Base-by-base conservation (phyloP, 2,113 vertebrate genomes). In the Galbula dea region DNA sequence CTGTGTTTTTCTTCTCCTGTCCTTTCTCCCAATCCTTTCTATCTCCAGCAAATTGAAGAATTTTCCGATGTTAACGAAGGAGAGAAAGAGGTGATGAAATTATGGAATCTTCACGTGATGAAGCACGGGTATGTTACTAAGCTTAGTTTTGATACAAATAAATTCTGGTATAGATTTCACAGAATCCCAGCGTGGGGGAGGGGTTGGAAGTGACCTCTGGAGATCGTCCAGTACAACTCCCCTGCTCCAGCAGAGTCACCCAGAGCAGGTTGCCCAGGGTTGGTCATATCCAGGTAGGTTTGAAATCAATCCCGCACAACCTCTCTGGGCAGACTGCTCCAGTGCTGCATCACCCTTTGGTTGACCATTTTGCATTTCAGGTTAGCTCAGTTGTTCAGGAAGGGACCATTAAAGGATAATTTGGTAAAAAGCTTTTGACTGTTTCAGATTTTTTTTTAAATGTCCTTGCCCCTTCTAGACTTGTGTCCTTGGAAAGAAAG, bases 101-200 rank as follows among this genome's bases (percentile, higher is more conserved):
- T 99, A 73, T 99, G 99, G 99, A 99, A 99, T 97, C 98, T 99
- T 85, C 99, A 99, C 52, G 99, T 99, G 91, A 99, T 99, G 99
- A 99, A 99, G 97, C 97, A 99, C 75, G 99, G 99, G 99, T 99
- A 98, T 46, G 98, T 96, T 87, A 55, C 68, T 75, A 1, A 30
- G 19, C 30, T 76, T 46, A 39, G 29, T 13, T 90, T 61, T 68
- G n/a, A 45, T 63, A 63, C 24, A 57, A 22, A 73, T 62, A 61
- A 45, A 55, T 83, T 19, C 15, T 1, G 23, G 12, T 59, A 52
- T 14, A 37, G 22, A 19, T 52, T 43, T 43, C 41, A 43, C 41
- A 43, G 41, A 43, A 43, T 43, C 41, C 41, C 41, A 43, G 41
- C 41, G 15, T 43, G 41, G 41, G 15, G 41, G n/a, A n/a, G 15